Evolutionary conservation across 1,140 invertebrate species (phyloP).

Genomic region (Drosophila pseudoananassae): DNA sequence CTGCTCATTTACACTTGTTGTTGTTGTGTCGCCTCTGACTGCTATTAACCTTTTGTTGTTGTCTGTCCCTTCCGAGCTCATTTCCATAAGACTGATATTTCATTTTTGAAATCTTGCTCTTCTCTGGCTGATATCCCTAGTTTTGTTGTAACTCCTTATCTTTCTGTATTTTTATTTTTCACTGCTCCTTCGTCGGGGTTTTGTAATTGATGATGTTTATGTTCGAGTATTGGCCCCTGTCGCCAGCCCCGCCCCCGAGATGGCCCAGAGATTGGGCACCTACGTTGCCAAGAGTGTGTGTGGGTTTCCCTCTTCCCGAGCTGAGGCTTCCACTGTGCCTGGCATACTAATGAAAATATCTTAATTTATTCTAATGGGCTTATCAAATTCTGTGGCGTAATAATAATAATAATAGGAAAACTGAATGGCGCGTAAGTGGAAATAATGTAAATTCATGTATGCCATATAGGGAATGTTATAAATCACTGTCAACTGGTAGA

Average conservation of each 20-base stretch:
- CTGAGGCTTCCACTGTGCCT: constrained; percentile 40
- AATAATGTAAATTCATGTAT: background rate
- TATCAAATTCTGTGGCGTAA: constrained; percentile 59
- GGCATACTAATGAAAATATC: constrained; percentile 70
- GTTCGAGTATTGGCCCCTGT: constrained; percentile 44
- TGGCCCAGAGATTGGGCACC: constrained; percentile 78
- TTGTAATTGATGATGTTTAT: constrained; percentile 81
- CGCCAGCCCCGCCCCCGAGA: constrained; percentile 14
- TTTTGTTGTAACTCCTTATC: constrained; percentile 23
- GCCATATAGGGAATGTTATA: background rate
- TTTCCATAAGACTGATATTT: constrained; percentile 24
- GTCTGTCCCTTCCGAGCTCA: constrained; percentile 32
- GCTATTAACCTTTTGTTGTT: constrained; percentile 22
- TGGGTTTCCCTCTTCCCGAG: constrained; percentile 44
- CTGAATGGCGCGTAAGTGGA: background rate
- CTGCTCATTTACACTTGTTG: constrained; percentile 40
- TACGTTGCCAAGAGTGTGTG: constrained; percentile 42
- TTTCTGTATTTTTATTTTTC: constrained; percentile 10
- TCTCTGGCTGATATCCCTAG: constrained; percentile 12
- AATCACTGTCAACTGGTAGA: background rate
- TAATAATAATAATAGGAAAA: constrained; percentile 50
- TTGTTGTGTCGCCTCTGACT: constrained; percentile 12
- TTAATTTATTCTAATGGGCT: constrained; percentile 78
- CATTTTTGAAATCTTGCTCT: constrained; percentile 19
- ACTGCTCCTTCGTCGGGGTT: constrained; percentile 51